Evolutionary conservation across 2,113 vertebrate genomes (phyloP).

Genomic region (Stictonetta naevosa): DNA sequence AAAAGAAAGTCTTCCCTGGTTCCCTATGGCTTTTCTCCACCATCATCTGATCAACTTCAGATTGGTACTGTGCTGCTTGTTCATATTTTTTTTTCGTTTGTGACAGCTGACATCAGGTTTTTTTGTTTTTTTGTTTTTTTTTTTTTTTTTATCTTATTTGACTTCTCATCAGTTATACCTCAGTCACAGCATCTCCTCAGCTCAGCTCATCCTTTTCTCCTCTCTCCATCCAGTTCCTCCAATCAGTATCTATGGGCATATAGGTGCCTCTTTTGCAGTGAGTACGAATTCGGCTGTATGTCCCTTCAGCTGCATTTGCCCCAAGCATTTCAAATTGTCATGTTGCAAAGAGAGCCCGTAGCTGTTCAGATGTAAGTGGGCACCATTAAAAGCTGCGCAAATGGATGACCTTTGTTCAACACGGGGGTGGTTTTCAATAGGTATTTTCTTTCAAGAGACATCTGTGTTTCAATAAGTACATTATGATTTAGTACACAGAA

Average conservation of each 20-base stretch:
- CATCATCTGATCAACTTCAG: neutral
- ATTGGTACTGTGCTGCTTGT: neutral
- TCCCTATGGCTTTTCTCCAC: neutral
- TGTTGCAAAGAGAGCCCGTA: neutral
- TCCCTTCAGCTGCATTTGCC: neutral
- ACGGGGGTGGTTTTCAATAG: neutral
- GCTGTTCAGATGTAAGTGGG: neutral
- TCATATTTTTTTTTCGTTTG: neutral
- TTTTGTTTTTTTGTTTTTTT: no score
- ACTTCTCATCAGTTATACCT: conserved; percentile 7
- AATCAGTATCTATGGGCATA: neutral
- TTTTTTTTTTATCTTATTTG: neutral
- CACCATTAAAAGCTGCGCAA: neutral
- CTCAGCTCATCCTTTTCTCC: neutral
- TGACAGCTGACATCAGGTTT: neutral
- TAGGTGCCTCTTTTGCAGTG: neutral
- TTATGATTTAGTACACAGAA: neutral
- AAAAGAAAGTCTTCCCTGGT: neutral
- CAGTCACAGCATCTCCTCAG: neutral
- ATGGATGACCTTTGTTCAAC: neutral
- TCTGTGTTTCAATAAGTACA: neutral
- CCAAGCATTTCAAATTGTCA: neutral
- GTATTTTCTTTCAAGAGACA: neutral
- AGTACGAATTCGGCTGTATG: neutral
- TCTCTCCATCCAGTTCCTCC: neutral